Conservation (phyloP, 2,113 vertebrate genomes). For the Myanophis thanlyinensis region DNA sequence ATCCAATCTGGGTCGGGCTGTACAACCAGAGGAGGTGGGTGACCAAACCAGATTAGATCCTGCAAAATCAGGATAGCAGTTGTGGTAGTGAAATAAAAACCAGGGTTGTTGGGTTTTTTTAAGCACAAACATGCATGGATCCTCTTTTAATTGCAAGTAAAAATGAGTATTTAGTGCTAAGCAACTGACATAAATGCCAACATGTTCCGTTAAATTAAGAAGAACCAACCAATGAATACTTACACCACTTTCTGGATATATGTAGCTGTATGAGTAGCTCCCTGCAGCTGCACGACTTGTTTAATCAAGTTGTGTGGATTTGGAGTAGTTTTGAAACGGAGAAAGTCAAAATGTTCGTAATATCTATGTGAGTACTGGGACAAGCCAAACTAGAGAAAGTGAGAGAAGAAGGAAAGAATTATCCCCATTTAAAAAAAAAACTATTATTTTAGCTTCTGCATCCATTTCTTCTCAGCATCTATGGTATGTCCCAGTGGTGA, state of each 20-base stretch:
- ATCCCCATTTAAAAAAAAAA: not conserved
- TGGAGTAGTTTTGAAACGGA: not conserved
- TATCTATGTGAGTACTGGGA: constrained; percentile 49
- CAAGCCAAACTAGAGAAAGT: constrained; percentile 52
- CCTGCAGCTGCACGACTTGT: not conserved
- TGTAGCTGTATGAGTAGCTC: constrained; percentile 42
- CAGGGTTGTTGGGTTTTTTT: not conserved
- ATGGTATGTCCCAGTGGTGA: too few relatives aligned
- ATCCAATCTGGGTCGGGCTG: too few relatives aligned
- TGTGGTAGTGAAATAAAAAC: not conserved
- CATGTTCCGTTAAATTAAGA: not conserved
- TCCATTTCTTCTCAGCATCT: too few relatives aligned
- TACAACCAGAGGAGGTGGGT: too few relatives aligned
- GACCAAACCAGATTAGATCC: too few relatives aligned
- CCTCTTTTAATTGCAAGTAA: not conserved
- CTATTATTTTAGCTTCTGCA: not conserved
- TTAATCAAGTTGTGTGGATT: constrained; percentile 26
- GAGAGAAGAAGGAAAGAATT: not conserved
- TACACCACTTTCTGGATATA: constrained; percentile 59
- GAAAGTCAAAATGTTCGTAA: constrained; percentile 55
- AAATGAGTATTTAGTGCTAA: not conserved
- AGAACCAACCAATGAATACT: not conserved
- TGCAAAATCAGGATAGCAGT: not conserved
- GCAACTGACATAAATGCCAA: not conserved
- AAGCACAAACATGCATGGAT: not conserved